Conservation (phyloP, 2,113 vertebrate species). For the Triplophysa rosa region DNA sequence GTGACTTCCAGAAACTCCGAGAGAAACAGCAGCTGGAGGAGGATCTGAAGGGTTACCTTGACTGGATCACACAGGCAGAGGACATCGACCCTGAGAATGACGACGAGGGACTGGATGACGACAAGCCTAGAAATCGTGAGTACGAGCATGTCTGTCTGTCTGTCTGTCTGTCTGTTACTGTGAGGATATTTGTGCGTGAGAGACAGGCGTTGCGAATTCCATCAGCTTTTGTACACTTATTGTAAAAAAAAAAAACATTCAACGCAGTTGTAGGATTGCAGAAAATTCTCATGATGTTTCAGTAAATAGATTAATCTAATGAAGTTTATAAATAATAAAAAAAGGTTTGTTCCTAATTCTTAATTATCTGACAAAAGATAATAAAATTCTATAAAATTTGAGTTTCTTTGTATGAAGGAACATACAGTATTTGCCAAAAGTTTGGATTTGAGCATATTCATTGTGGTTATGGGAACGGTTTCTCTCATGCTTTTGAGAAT, state of each 20-base stretch:
- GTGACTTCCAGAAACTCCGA: slow-evolving; percentile 95
- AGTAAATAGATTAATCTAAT: too few species aligned
- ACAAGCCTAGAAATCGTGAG: slow-evolving; percentile 97
- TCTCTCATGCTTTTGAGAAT: neutral
- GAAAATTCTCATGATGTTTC: too few species aligned
- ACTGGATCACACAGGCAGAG: slow-evolving; percentile 99
- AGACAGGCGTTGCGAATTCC: neutral
- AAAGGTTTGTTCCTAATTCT: too few species aligned
- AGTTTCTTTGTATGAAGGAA: too few species aligned
- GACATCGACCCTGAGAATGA: slow-evolving; percentile 99
- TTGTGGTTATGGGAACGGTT: too few species aligned
- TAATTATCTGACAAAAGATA: too few species aligned
- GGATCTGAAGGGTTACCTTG: slow-evolving; percentile 96
- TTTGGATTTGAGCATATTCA: too few species aligned
- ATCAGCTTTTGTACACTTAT: neutral
- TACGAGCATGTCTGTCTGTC: neutral
- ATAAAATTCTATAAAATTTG: too few species aligned
- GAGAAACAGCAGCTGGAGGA: slow-evolving; percentile 98
- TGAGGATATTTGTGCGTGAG: slow-evolving; percentile 1
- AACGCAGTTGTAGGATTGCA: neutral
- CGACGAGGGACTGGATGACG: slow-evolving; percentile 94
- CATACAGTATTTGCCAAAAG: too few species aligned
- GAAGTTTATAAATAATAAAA: too few species aligned
- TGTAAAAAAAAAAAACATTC: neutral
- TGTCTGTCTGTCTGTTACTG: too few species aligned